Percentiles rank a stretch among this genome's conserved stretches.
Conservation (phyloP, 2,113 vertebrate species). For the Morone chrysops region DNA sequence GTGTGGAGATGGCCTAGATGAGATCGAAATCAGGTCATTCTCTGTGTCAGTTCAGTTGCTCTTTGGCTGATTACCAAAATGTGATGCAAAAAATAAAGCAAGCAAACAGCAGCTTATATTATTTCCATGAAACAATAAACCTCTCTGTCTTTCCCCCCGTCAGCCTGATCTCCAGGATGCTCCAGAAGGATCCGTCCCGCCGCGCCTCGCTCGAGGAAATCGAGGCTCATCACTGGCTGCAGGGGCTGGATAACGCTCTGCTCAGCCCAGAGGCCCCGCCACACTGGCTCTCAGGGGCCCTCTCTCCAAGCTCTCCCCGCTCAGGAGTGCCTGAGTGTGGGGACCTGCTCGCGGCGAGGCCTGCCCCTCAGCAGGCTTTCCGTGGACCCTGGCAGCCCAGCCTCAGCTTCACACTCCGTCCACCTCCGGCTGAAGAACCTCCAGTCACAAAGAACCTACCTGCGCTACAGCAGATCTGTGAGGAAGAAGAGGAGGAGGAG, state of each 20-base stretch:
- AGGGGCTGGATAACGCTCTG: slow-evolving; percentile 85
- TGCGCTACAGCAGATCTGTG: slow-evolving; percentile 89
- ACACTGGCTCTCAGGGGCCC: slow-evolving; percentile 73
- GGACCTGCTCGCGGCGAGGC: slow-evolving; percentile 75
- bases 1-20: background rate
- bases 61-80: background rate
- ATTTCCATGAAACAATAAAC: background rate
- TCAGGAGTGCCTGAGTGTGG: slow-evolving; percentile 78
- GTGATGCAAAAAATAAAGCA: background rate
- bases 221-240: slow-evolving; percentile 88
- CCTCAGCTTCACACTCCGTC: slow-evolving; percentile 63
- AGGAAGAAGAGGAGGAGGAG: slow-evolving; percentile 89
- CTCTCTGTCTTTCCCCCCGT: slow-evolving; percentile 5
- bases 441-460: slow-evolving; percentile 82
- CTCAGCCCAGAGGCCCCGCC: slow-evolving; percentile 78
- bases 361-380: slow-evolving; percentile 56
- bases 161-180: slow-evolving; percentile 91
- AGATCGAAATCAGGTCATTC: background rate
- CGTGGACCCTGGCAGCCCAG: slow-evolving; percentile 69
- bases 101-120: background rate
- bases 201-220: slow-evolving; percentile 88
- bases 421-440: slow-evolving; percentile 72
- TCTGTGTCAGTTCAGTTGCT: background rate
- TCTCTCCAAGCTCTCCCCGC: slow-evolving; percentile 69
- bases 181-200: slow-evolving; percentile 87